Base-by-base conservation (phyloP, 1,140 invertebrate genomes). In the Sminthurinus signatus region DNA sequence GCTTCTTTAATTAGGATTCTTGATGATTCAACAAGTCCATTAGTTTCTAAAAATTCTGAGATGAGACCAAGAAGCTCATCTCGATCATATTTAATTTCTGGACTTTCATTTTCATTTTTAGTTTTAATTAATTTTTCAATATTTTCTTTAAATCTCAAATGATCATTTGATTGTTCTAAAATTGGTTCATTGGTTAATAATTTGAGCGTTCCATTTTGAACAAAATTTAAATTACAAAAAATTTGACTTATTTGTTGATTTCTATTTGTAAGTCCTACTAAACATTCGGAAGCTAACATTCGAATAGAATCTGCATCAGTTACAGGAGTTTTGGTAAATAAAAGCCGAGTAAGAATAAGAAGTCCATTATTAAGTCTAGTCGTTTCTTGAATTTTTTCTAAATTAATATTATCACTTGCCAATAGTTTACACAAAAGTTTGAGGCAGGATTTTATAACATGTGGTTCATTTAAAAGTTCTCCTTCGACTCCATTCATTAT, bases 261-360 rank as follows among this genome's bases (percentile, higher is more conserved):
- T 67, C 89, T 93, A 27, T 94, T 80, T 2, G 94, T 90, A 29
- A 98, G 79, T 1, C 95, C 96, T 58, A 90, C 88, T 19, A 98
- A 80, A 2, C 93, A 93, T 70, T 91, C 82, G 74, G 94, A 96
- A 1, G 95, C 91, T 69, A 98, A 79, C 2, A 90, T 89, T 39
- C 95, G 80, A 69, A 98, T 89, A 44, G 86, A 87, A 78, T 98
- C 96, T 2, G 95, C 96, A 81, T 98, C 95, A 1, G 93, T 97
- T 25, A 98, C 91, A 0, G 96, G 95, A 12, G 87, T 88, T 80
- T 96, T 97, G 5, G 90, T 85, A 76, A 88, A 86, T 83, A 98
- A 87, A 39, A 96, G 79, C 67, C 82, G 80, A 31, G 84, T 74
- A 17, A 85, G 72, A 25, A 80, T 75, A 76, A 74, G 65, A 10